These are phyloP conservation scores for Acleris emargana DNA, from an alignment of 2,888 invertebrate species.

Conservation along the genomic window DNA sequence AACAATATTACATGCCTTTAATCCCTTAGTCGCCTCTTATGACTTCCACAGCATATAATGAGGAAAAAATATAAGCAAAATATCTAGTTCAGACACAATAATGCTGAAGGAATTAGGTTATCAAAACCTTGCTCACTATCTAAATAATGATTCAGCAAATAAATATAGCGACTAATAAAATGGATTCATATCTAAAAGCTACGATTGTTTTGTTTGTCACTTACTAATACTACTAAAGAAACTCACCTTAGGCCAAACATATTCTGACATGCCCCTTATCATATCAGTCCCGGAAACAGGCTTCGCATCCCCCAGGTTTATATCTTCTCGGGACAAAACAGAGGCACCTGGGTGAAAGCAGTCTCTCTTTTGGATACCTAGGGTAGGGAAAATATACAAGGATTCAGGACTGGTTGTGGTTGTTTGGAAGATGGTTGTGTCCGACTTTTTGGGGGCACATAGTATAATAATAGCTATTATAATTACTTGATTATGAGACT, in stretches of 20 bases:
- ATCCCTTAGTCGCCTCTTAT: too few relatives aligned
- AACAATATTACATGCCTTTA: too few relatives aligned
- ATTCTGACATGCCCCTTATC: conserved; percentile 93
- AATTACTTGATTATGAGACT: not conserved
- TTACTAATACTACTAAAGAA: conserved; percentile 28
- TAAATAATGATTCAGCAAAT: too few relatives aligned
- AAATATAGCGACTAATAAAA: too few relatives aligned
- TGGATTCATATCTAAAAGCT: too few relatives aligned
- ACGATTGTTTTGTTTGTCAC: too few relatives aligned
- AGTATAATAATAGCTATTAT: not conserved
- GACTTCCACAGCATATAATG: too few relatives aligned
- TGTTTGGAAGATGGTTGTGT: conserved; percentile 35
- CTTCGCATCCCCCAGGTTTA: conserved; percentile 83
- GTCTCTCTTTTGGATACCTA: conserved; percentile 87
- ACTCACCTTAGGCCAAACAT: conserved; percentile 96
- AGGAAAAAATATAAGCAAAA: too few relatives aligned
- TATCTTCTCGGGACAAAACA: conserved; percentile 85
- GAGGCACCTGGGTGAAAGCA: conserved; percentile 97
- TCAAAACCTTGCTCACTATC: too few relatives aligned
- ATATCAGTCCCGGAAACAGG: conserved; percentile 90
- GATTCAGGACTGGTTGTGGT: conserved; percentile 44
- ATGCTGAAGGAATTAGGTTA: too few relatives aligned
- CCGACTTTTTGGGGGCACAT: not conserved
- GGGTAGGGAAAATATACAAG: conserved; percentile 57
- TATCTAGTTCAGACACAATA: too few relatives aligned